phyloP scores from a whole-genome alignment of 2,888 invertebrate species.

The Polydrusus tereticollis region DNA sequence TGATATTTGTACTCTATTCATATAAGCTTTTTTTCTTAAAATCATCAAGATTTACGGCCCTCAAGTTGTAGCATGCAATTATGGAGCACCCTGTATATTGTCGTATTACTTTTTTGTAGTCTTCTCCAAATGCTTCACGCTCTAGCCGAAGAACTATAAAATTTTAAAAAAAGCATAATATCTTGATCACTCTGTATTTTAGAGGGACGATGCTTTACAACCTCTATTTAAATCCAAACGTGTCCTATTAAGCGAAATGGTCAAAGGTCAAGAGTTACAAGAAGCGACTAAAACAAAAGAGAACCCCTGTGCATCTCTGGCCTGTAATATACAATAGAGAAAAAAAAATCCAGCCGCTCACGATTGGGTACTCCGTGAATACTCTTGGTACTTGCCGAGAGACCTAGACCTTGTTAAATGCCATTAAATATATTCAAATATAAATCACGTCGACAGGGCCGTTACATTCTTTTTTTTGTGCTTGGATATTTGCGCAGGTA shows the following conservation, averaged over 20 bases:
- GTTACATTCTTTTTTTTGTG: background rate
- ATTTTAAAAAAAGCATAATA: no score
- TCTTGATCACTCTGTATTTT: background rate
- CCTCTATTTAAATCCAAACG: slow-evolving; percentile 22
- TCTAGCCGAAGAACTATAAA: no score
- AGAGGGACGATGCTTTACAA: background rate
- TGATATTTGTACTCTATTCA: no score
- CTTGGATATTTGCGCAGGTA: background rate
- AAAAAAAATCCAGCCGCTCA: slow-evolving; percentile 49
- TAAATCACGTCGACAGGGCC: slow-evolving; percentile 34
- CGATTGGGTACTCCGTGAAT: slow-evolving; percentile 54
- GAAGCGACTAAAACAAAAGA: slow-evolving; percentile 47
- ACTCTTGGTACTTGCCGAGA: slow-evolving; percentile 46
- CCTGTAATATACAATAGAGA: slow-evolving; percentile 52
- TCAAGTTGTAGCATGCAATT: no score
- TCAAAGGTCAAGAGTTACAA: slow-evolving; percentile 38
- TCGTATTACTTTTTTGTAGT: no score
- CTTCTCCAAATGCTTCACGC: no score
- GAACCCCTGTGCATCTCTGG: slow-evolving; percentile 43
- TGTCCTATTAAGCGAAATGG: slow-evolving; percentile 36
- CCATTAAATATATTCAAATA: slow-evolving; percentile 49
- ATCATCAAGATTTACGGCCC: no score
- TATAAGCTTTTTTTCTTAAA: no score
- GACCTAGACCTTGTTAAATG: slow-evolving; percentile 52
- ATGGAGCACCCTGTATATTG: no score